Conservation (phyloP, 2,888 invertebrate genomes). For the Catonia carolina region DNA sequence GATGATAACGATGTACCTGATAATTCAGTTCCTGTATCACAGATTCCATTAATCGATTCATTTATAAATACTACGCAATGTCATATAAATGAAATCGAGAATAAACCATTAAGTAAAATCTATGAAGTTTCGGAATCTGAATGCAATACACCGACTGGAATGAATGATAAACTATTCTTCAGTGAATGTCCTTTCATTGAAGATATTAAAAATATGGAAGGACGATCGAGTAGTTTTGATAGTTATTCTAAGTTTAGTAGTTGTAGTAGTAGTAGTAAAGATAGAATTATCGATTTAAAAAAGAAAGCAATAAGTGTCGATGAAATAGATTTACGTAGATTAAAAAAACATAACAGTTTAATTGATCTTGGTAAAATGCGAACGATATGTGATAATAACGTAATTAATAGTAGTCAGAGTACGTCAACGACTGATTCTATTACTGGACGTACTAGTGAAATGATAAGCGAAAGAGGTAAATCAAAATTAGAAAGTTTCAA, state of each 20-base stretch:
- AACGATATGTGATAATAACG: conserved; percentile 18
- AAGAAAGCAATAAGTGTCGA: conserved; percentile 33
- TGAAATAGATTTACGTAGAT: conserved; percentile 32
- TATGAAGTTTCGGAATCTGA: conserved; percentile 8
- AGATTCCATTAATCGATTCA: no score
- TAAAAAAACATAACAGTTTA: conserved; percentile 30
- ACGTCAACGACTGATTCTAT: conserved; percentile 7
- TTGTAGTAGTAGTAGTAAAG: not conserved
- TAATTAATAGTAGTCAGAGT: not conserved
- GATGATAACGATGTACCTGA: conserved; percentile 13
- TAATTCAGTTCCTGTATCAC: not conserved
- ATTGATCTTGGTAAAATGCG: conserved; percentile 27
- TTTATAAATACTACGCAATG: no score
- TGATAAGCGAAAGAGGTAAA: conserved; percentile 19
- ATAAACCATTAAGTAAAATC: not conserved
- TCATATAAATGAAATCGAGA: no score
- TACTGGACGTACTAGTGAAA: not conserved
- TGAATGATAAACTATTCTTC: not conserved
- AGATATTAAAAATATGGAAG: not conserved
- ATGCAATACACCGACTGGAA: conserved; percentile 1
- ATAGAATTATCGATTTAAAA: conserved; percentile 16
- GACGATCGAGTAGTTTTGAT: not conserved
- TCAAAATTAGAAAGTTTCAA: conserved; percentile 18
- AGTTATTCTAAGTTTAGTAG: not conserved
- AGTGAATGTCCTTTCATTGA: not conserved